Conservation (phyloP, 2,888 invertebrate species). For the Xanthorhoe spadicearia region DNA sequence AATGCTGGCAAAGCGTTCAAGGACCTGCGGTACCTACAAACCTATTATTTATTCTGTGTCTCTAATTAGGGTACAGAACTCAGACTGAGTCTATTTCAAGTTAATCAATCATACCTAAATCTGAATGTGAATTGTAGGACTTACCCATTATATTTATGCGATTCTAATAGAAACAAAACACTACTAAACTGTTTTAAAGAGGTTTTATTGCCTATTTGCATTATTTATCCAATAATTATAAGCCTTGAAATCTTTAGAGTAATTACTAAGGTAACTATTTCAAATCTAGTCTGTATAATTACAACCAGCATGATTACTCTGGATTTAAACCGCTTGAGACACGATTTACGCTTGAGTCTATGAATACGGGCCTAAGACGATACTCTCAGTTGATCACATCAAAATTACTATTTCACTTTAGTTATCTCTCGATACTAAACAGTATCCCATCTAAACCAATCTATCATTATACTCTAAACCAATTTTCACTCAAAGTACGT, state of each 20-base stretch:
- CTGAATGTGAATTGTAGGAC: conserved; percentile 20
- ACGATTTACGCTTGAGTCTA: too few species aligned
- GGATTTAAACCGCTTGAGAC: too few species aligned
- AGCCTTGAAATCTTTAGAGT: neutral
- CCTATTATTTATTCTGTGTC: conserved; percentile 12
- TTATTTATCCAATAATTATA: neutral
- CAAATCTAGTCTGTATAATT: neutral
- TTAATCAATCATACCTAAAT: conserved; percentile 44
- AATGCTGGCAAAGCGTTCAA: conserved; percentile 29
- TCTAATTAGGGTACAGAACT: conserved; percentile 39
- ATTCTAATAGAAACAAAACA: neutral
- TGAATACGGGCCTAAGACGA: too few species aligned
- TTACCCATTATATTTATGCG: conserved; percentile 20
- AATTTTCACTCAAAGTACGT: conserved; percentile 43
- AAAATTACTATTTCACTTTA: conserved; percentile 11
- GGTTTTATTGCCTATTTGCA: neutral
- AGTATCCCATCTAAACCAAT: conserved; percentile 39
- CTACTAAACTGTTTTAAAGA: neutral
- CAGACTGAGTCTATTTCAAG: conserved; percentile 27
- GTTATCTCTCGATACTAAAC: conserved; percentile 18
- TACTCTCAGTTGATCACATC: conserved; percentile 3
- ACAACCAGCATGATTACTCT: neutral
- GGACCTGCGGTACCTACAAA: conserved; percentile 8
- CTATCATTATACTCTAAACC: conserved; percentile 43
- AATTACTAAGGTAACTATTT: neutral